A percentile compares a stretch with the other conserved stretches of the same genome.
phyloP scores from a whole-genome alignment of 2,888 invertebrate species.

The Hesperia comma region DNA sequence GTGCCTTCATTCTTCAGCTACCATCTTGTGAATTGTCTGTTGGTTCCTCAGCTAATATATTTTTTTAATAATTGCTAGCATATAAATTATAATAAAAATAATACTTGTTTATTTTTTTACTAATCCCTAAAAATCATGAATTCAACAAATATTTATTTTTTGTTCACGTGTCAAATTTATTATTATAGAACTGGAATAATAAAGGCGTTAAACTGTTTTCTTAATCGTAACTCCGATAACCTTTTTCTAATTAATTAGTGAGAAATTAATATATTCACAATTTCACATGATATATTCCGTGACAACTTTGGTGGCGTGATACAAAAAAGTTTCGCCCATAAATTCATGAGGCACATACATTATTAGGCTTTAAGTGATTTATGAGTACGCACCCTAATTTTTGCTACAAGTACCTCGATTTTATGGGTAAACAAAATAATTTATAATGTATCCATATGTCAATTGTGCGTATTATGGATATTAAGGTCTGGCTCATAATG shows the following conservation, averaged over 20 bases:
- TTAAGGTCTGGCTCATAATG: neutral
- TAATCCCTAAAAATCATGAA: too few species aligned
- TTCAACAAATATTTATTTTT: neutral
- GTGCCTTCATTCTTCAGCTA: too few species aligned
- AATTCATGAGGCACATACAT: slow-evolving; percentile 33
- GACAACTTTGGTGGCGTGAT: slow-evolving; percentile 33
- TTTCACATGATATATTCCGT: slow-evolving; percentile 27
- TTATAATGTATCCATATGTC: slow-evolving; percentile 55
- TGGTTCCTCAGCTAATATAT: too few species aligned
- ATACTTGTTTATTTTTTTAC: too few species aligned
- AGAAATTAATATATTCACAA: slow-evolving; percentile 33
- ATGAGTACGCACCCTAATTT: slow-evolving; percentile 43
- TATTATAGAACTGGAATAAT: slow-evolving; percentile 21
- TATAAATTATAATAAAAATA: too few species aligned
- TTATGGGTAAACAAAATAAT: slow-evolving; percentile 53
- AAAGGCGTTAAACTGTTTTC: slow-evolving; percentile 32
- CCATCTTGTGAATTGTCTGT: too few species aligned
- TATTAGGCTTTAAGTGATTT: slow-evolving; percentile 44
- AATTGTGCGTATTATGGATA: slow-evolving; percentile 29
- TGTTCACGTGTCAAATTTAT: neutral
- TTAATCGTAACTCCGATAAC: slow-evolving; percentile 28
- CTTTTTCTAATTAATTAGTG: slow-evolving; percentile 30
- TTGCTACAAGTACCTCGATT: slow-evolving; percentile 48
- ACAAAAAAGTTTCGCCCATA: slow-evolving; percentile 32
- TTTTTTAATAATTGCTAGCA: too few species aligned